Evolutionary conservation across 2,888 invertebrate species (phyloP).

Genomic region (Tiphia femorata): DNA sequence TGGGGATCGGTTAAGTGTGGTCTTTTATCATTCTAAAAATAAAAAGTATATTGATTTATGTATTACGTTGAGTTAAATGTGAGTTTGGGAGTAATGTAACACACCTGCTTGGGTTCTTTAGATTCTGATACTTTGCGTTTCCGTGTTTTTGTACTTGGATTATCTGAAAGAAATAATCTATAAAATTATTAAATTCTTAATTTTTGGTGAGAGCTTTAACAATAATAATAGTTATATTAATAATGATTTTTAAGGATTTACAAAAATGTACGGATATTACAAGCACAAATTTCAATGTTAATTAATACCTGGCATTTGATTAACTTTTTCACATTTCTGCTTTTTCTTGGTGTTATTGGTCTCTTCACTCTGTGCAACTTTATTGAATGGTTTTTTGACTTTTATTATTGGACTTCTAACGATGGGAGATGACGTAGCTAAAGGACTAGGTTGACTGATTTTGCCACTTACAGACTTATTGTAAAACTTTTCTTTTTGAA

Average conservation of each 20-base stretch:
- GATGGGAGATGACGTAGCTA: constrained; percentile 58
- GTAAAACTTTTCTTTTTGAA: constrained; percentile 25
- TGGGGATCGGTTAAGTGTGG: constrained; percentile 44
- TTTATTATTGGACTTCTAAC: constrained; percentile 27
- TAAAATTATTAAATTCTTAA: neutral
- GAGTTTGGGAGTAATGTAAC: no score
- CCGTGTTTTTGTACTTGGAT: constrained; percentile 29
- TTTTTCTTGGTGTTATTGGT: constrained; percentile 15
- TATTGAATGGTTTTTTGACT: constrained; percentile 18
- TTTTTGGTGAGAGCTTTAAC: no score
- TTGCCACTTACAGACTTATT: constrained; percentile 19
- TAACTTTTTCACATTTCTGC: neutral
- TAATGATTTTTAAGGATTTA: no score
- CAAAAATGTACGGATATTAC: no score
- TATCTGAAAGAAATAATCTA: constrained; percentile 31
- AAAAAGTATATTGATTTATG: neutral
- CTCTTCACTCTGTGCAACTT: constrained; percentile 1
- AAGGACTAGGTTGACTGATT: constrained; percentile 35
- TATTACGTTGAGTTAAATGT: no score
- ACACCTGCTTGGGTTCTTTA: constrained; percentile 49
- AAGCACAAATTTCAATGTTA: neutral
- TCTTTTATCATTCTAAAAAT: constrained; percentile 49
- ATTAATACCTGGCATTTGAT: neutral
- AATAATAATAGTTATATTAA: no score
- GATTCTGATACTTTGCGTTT: constrained; percentile 46